A percentile compares a stretch with the other conserved stretches of the same genome.
These are phyloP conservation scores for Cantharis rustica DNA, from an alignment of 2,888 invertebrate species.

Conservation along the genomic window DNA sequence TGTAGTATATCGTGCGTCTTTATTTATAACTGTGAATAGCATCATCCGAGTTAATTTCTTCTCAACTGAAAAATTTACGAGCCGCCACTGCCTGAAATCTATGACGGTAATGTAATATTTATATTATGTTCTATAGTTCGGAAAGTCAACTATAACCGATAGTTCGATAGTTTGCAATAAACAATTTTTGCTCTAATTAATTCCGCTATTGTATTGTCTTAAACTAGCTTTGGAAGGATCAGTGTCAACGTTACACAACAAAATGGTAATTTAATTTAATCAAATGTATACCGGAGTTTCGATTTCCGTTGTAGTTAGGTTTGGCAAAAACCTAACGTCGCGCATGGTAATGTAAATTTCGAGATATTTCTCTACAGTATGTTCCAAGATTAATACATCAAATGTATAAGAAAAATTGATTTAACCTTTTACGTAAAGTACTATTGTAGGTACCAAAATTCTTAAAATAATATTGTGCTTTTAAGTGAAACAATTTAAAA, in stretches of 20 bases:
- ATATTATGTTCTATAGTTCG: background rate
- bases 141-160: background rate
- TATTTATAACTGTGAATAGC: too few species aligned
- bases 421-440: too few species aligned
- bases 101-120: too few species aligned
- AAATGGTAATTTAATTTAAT: background rate
- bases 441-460: too few species aligned
- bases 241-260: background rate
- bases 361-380: background rate
- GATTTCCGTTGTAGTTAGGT: background rate
- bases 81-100: too few species aligned
- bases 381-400: background rate
- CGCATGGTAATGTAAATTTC: background rate
- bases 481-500: too few species aligned
- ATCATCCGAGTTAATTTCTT: too few species aligned
- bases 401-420: background rate
- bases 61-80: too few species aligned
- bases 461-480: too few species aligned
- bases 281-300: background rate
- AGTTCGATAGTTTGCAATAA: background rate
- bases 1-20: too few species aligned
- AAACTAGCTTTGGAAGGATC: background rate
- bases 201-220: background rate
- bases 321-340: background rate
- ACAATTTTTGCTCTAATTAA: background rate